These are phyloP conservation scores for Casuarius casuarius DNA, from an alignment of 2,113 vertebrate species.

Conservation along the genomic window DNA sequence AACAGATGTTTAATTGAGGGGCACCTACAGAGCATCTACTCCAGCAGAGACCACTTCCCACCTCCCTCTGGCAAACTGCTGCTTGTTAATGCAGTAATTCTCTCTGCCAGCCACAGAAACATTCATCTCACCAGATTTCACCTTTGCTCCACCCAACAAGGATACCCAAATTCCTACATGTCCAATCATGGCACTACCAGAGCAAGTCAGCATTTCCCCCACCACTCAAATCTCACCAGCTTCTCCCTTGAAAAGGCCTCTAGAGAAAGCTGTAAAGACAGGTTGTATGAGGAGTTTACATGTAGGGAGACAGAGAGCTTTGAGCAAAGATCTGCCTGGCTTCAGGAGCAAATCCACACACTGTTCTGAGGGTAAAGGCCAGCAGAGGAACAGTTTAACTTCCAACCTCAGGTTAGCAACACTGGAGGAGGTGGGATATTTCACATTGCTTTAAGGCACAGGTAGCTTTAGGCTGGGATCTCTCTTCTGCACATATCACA, in stretches of 20 bases:
- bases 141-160: background rate
- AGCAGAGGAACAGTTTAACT: background rate
- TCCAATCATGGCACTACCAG: background rate
- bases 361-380: background rate
- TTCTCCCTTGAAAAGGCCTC: too few relatives aligned
- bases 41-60: background rate
- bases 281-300: too few relatives aligned
- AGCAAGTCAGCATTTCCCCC: background rate
- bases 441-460: background rate
- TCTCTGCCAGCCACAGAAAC: background rate
- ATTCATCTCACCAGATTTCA: accelerated
- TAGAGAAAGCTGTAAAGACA: too few relatives aligned
- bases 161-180: background rate
- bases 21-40: background rate
- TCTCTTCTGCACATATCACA: background rate
- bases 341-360: too few relatives aligned
- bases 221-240: background rate
- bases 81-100: background rate
- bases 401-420: background rate
- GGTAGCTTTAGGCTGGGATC: background rate
- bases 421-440: background rate
- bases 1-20: background rate
- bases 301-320: too few relatives aligned
- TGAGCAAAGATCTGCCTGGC: background rate
- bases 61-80: background rate